Percentiles rank a stretch among this genome's conserved stretches.
phyloP scores from a whole-genome alignment of 1,140 invertebrate species.

The Cherax quadricarinatus region DNA sequence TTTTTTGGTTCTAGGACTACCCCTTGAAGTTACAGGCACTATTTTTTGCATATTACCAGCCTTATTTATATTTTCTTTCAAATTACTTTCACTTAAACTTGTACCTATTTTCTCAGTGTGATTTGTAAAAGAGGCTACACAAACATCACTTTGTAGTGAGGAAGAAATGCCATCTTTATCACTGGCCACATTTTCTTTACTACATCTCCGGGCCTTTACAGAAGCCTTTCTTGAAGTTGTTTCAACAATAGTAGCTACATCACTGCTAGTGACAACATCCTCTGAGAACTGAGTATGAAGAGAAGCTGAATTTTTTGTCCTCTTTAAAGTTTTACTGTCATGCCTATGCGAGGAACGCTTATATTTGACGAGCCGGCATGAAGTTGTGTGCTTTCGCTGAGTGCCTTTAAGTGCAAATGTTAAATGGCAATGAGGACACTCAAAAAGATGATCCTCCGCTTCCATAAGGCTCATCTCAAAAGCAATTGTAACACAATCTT shows the following conservation, averaged over 20 bases:
- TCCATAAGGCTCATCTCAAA: constrained; percentile 73
- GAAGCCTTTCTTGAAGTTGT: background rate
- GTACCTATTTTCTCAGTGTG: constrained; percentile 2
- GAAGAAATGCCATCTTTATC: background rate
- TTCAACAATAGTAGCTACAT: background rate
- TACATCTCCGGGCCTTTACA: background rate
- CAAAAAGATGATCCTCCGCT: constrained; percentile 72
- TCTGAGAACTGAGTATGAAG: background rate
- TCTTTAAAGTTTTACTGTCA: constrained; percentile 32
- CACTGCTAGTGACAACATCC: background rate
- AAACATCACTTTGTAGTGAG: constrained; percentile 19
- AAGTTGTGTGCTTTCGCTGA: constrained; percentile 69
- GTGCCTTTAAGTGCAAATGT: constrained; percentile 72
- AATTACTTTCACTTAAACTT: constrained; percentile 4
- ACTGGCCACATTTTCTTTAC: constrained; percentile 39
- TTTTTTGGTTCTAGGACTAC: constrained; percentile 13
- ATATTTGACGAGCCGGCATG: constrained; percentile 58
- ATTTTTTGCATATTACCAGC: constrained; percentile 2
- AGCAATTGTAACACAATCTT: constrained; percentile 71
- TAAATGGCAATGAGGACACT: constrained; percentile 72
- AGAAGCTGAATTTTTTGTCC: background rate
- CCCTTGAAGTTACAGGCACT: background rate
- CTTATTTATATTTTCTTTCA: constrained; percentile 33
- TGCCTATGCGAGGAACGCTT: constrained; percentile 13
- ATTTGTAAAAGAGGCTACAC: constrained; percentile 4